A percentile compares a stretch with the other conserved stretches of the same genome.
These are phyloP conservation scores for Thinocorus orbignyianus DNA, from an alignment of 2,113 vertebrate species.

Conservation along the genomic window DNA sequence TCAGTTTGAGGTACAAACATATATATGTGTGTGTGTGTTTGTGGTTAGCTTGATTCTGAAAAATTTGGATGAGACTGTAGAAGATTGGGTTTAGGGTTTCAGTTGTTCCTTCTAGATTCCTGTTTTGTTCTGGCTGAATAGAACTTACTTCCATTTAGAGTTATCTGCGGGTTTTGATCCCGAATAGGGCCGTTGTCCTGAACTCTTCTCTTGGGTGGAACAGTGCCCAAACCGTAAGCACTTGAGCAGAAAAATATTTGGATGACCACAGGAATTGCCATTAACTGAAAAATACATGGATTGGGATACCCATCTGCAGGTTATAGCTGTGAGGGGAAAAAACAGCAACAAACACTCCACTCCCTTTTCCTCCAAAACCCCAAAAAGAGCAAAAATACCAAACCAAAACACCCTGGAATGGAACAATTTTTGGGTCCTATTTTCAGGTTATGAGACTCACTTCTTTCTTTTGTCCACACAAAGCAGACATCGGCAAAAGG, in stretches of 20 bases:
- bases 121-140: not conserved
- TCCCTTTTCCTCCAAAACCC: not conserved
- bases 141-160: not conserved
- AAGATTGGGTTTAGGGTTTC: not conserved
- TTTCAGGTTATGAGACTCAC: not conserved
- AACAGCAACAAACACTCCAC: too few relatives aligned
- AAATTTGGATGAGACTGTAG: not conserved
- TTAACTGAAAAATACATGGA: not conserved
- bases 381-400: not conserved
- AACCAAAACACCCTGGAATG: not conserved
- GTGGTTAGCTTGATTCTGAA: not conserved
- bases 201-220: not conserved
- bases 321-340: not conserved
- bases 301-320: not conserved
- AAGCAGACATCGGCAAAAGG: not conserved
- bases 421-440: rapidly evolving
- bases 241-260: not conserved
- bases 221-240: not conserved
- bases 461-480: not conserved
- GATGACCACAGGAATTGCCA: not conserved
- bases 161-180: not conserved
- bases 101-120: not conserved
- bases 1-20: not conserved
- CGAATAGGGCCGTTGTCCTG: rapidly evolving
- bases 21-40: not conserved